phyloP scores from a whole-genome alignment of 2,797 vertebrate species.

The Pipistrellus pygmaeus region DNA sequence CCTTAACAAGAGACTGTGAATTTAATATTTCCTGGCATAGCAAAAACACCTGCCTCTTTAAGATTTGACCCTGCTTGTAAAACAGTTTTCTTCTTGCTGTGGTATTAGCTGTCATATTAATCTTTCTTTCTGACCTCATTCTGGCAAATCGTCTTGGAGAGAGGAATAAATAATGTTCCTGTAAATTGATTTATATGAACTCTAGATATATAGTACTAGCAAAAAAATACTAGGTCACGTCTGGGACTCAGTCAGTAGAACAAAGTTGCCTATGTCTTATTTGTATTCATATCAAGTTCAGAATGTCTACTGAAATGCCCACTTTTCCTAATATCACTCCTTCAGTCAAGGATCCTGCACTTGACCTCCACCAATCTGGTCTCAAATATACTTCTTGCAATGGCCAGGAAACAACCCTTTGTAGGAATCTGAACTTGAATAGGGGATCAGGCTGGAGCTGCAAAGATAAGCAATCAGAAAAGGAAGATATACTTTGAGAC shows the following conservation, averaged over 20 bases:
- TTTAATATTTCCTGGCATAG: slow-evolving; percentile 25
- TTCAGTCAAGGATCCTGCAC: not conserved
- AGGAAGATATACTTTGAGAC: not conserved
- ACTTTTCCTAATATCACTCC: not conserved
- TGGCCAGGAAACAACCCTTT: not conserved
- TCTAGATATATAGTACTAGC: slow-evolving; percentile 46
- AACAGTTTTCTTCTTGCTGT: slow-evolving; percentile 68
- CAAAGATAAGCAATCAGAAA: not conserved
- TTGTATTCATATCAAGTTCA: slow-evolving; percentile 2
- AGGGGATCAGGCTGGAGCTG: not conserved
- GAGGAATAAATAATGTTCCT: slow-evolving; percentile 77
- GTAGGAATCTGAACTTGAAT: not conserved
- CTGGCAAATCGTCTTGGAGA: slow-evolving; percentile 80
- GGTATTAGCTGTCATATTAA: slow-evolving; percentile 75
- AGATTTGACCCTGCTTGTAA: slow-evolving; percentile 72
- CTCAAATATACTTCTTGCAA: not conserved
- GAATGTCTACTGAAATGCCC: not conserved
- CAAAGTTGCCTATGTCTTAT: slow-evolving; percentile 58
- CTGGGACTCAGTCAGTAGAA: slow-evolving; percentile 34
- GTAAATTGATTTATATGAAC: slow-evolving; percentile 81
- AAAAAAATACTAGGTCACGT: not conserved
- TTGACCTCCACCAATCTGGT: not conserved
- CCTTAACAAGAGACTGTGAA: not conserved
- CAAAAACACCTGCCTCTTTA: slow-evolving; percentile 64
- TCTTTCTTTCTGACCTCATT: slow-evolving; percentile 83